phyloP scores from a whole-genome alignment of 2,888 invertebrate species.

The Drosophila nr. perissopoda region DNA sequence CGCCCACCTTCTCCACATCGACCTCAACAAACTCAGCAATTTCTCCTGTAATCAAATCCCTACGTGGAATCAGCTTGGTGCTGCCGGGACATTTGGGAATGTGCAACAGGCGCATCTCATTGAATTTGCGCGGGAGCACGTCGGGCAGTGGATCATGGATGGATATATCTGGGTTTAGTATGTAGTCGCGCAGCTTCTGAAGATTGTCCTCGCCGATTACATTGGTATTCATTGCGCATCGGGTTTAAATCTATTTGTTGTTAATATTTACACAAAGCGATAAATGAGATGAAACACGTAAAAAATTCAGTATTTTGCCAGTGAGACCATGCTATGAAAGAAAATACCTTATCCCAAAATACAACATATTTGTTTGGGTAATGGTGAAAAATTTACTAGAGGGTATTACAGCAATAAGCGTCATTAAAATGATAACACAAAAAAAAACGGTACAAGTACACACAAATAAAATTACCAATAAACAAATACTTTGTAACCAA shows the following conservation, averaged over 20 bases:
- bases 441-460: neutral
- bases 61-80: slow-evolving; percentile 83
- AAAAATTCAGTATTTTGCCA: neutral
- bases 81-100: slow-evolving; percentile 77
- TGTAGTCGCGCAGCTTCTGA: slow-evolving; percentile 77
- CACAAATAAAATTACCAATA: neutral
- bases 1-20: slow-evolving; percentile 86
- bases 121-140: slow-evolving; percentile 77
- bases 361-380: neutral
- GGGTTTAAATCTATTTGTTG: neutral
- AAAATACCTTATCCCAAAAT: slow-evolving; percentile 17
- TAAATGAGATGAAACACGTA: neutral
- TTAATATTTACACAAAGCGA: slow-evolving; percentile 3
- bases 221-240: slow-evolving; percentile 38
- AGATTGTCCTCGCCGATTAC: slow-evolving; percentile 57
- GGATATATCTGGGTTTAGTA: slow-evolving; percentile 81
- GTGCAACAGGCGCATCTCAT: slow-evolving; percentile 77
- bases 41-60: slow-evolving; percentile 91
- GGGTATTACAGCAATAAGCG: neutral
- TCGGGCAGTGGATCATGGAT: slow-evolving; percentile 83
- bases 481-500: neutral
- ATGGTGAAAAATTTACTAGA: neutral
- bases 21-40: slow-evolving; percentile 89
- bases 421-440: neutral
- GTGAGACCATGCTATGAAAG: slow-evolving; percentile 11